phyloP scores from a whole-genome alignment of 2,797 vertebrate genomes.

The Scolopax bukidnonensis region DNA sequence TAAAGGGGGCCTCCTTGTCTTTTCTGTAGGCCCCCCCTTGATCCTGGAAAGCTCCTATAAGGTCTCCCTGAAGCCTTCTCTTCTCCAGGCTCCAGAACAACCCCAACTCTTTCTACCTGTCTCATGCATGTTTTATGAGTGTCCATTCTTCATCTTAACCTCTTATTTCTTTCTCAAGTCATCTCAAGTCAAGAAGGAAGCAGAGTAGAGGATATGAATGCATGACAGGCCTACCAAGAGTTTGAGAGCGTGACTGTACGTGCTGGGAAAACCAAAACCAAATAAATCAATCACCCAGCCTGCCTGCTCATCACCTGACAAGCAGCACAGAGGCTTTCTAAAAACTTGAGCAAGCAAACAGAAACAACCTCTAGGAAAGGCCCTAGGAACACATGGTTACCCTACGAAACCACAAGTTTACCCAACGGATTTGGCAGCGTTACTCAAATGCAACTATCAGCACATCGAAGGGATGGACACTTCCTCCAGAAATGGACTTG shows the following conservation, averaged over 20 bases:
- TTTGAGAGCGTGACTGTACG: background rate
- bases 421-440: background rate
- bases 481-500: background rate
- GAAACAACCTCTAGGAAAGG: background rate
- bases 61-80: background rate
- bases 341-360: background rate
- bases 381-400: background rate
- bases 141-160: background rate
- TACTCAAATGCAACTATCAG: background rate
- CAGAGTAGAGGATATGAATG: background rate
- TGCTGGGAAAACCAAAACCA: background rate
- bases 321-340: background rate
- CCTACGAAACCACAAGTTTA: background rate
- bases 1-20: background rate
- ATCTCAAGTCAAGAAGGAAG: background rate
- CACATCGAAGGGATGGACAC: accelerated
- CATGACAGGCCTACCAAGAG: background rate
- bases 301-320: background rate
- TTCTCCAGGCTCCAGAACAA: background rate
- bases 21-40: background rate
- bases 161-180: background rate
- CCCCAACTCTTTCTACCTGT: background rate
- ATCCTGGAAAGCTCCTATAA: background rate
- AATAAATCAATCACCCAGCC: background rate
- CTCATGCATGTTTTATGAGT: background rate